These are phyloP conservation scores for Beaufortia kweichowensis DNA, from an alignment of 2,113 vertebrate genomes.

Conservation along the genomic window DNA sequence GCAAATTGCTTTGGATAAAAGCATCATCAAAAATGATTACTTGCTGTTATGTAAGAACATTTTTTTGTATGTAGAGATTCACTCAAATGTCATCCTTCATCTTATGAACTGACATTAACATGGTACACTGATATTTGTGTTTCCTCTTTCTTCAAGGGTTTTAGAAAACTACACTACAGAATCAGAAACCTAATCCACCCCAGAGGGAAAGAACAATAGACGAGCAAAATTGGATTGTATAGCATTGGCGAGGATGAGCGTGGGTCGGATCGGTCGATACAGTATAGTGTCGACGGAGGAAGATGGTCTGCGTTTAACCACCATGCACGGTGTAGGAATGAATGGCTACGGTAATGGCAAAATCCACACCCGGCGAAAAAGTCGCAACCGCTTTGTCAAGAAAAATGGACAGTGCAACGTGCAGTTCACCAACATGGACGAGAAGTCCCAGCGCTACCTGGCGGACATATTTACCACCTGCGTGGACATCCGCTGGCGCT, in stretches of 20 bases:
- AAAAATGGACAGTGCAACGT: conserved; percentile 98
- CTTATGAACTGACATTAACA: neutral
- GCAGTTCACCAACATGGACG: conserved; percentile 95
- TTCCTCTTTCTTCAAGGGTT: conserved; percentile 18
- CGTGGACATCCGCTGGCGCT: conserved; percentile 96
- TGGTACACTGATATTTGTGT: neutral
- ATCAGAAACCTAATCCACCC: conserved; percentile 24
- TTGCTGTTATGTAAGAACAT: conserved; percentile 2
- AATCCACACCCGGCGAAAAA: conserved; percentile 91
- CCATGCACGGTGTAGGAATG: conserved; percentile 88
- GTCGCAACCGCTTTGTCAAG: conserved; percentile 94
- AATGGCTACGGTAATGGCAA: conserved; percentile 93
- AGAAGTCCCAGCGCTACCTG: conserved; percentile 93
- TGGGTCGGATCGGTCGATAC: conserved; percentile 87
- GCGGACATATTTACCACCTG: conserved; percentile 97
- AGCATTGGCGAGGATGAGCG: conserved; percentile 82
- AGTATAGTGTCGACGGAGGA: conserved; percentile 96
- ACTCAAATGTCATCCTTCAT: neutral
- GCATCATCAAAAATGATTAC: neutral
- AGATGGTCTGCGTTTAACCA: conserved; percentile 90
- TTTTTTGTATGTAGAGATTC: neutral
- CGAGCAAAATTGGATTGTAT: neutral
- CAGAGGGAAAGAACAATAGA: neutral
- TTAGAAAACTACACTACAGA: neutral
- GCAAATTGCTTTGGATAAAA: neutral